A percentile compares a stretch with the other conserved stretches of the same genome.
phyloP scores from a whole-genome alignment of 1,140 invertebrate genomes.

The Anoplolepis gracilipes region DNA sequence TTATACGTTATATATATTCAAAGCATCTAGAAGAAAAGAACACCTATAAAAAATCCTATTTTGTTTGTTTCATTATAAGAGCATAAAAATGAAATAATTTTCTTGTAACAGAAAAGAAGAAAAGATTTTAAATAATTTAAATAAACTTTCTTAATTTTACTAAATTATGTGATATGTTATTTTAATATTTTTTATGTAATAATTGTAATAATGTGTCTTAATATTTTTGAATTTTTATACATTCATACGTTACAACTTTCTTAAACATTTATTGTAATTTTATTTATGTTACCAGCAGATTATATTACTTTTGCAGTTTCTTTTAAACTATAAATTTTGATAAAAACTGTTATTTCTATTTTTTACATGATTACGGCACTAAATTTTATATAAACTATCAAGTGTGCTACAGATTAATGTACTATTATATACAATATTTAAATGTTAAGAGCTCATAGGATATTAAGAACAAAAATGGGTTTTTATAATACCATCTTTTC shows the following conservation, averaged over 20 bases:
- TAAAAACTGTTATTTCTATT: background rate
- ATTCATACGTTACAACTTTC: background rate
- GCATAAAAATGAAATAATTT: background rate
- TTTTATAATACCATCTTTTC: background rate
- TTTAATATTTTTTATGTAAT: background rate
- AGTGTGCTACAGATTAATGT: background rate
- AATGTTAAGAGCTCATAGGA: conserved; percentile 24
- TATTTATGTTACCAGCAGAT: background rate
- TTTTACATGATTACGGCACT: background rate
- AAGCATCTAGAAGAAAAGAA: too few species aligned
- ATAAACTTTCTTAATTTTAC: background rate
- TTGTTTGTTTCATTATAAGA: background rate
- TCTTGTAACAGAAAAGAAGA: background rate
- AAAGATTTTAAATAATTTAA: background rate
- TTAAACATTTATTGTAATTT: background rate
- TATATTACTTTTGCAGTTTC: background rate
- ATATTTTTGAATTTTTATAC: background rate
- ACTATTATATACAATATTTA: conserved; percentile 4
- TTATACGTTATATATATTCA: background rate
- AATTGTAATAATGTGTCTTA: too few species aligned
- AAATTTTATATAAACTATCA: background rate
- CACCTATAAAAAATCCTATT: background rate
- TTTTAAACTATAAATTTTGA: background rate
- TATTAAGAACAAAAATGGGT: conserved; percentile 37
- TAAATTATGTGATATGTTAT: background rate